Base-by-base conservation (phyloP, 2,888 invertebrate species). In the Tenthredo livida region DNA sequence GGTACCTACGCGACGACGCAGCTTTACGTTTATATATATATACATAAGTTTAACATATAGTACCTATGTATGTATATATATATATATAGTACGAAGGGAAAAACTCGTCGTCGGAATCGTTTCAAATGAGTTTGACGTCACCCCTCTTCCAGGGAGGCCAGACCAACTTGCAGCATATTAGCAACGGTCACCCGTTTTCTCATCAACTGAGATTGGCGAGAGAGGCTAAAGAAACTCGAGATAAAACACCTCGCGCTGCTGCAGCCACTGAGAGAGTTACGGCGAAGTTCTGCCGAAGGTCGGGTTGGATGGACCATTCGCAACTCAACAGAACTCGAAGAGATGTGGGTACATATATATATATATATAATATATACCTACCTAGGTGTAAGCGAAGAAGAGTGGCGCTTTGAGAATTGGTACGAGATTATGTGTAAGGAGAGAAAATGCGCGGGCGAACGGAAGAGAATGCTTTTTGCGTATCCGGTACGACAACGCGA, bases 151-250 rank as follows among this genome's bases (percentile, higher is more conserved):
- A 9, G 37, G 9, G 21, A 40, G 61, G 15, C 40, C 37, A 25
- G 58, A 50, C 15, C 21, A 33, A 37, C 15, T 12, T 21, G 58
- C 40, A 61, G 61, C 40, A 80, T 80, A 80, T 80, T 61, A 80
- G 80, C 80, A 40, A 80, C 80, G 80, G 80, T 80, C 80, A 80
- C 58, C 80, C 80, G 61, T 80, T 80, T 80, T 80, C 80, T 80
- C 80, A 80, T 80, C 80, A 80, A 80, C 80, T 37, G 40, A 61
- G 80, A 80, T 80, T 61, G 80, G 80, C 80, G 50, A 54, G 33
- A 61, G 21, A 58, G 15, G 72, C n/a, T 6, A 77, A 77, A 77
- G 77, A 77, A 77, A 77, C 50, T 37, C 29, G 33, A 29, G 67
- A 33, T 67, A 67, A 67, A 67, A 67, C 67, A 12, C n/a, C 54